Conservation (phyloP, 2,797 vertebrate genomes). For the Sebastes matsubarae region DNA sequence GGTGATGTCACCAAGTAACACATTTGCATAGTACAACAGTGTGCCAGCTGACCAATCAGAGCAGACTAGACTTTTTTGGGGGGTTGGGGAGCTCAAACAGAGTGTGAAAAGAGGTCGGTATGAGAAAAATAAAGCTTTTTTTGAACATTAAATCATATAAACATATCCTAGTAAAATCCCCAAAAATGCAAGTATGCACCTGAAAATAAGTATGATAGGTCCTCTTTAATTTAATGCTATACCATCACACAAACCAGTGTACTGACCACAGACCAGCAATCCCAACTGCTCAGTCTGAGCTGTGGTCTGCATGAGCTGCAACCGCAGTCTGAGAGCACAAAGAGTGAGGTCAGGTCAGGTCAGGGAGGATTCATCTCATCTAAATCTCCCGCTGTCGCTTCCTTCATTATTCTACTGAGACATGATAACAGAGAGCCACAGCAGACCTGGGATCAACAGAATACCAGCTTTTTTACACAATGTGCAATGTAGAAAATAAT, state of each 20-base stretch:
- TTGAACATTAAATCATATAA: no score
- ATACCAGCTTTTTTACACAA: not conserved
- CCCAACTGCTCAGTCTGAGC: not conserved
- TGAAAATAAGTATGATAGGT: no score
- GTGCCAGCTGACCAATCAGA: no score
- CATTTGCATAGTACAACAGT: no score
- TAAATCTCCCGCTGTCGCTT: not conserved
- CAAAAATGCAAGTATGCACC: no score
- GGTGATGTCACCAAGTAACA: no score
- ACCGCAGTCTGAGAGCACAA: not conserved
- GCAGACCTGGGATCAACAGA: not conserved
- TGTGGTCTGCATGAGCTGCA: not conserved
- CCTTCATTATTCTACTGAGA: not conserved
- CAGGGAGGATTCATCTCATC: not conserved
- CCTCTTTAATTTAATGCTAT: not conserved
- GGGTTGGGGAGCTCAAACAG: no score
- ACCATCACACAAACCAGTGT: not conserved
- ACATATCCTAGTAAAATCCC: no score
- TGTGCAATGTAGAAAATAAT: not conserved
- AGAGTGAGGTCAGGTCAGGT: not conserved
- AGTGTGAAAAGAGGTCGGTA: no score
- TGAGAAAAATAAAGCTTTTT: no score
- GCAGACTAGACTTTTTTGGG: no score
- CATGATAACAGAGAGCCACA: not conserved
- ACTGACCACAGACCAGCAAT: not conserved